phyloP scores from a whole-genome alignment of 2,797 vertebrate genomes.

The Melanotaenia trifasciata region DNA sequence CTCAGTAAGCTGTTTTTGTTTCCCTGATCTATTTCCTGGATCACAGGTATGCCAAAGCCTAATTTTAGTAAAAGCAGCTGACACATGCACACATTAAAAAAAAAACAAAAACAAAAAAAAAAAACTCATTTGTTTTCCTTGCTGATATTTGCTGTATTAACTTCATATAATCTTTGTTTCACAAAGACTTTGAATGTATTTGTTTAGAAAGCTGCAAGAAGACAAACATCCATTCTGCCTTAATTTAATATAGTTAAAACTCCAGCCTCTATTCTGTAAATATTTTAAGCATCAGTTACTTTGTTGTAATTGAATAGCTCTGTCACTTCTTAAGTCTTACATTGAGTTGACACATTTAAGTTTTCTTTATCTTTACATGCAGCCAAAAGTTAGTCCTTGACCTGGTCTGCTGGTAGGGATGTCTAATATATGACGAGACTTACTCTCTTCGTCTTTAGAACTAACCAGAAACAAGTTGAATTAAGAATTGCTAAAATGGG shows the following conservation, averaged over 20 bases:
- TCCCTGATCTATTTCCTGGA: slow-evolving; percentile 46
- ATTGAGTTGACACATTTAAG: not conserved
- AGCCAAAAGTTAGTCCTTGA: not conserved
- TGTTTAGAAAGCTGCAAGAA: not conserved
- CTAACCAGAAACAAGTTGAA: not conserved
- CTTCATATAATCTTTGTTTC: not conserved
- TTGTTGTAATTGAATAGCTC: slow-evolving; percentile 1
- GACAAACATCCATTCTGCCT: not conserved
- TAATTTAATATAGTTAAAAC: not conserved
- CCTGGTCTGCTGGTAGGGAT: slow-evolving; percentile 5
- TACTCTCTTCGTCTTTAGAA: not conserved
- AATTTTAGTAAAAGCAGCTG: not conserved
- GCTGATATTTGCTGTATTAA: slow-evolving; percentile 27
- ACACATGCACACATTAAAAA: not conserved
- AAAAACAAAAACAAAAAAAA: not conserved
- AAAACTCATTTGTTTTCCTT: slow-evolving; percentile 4
- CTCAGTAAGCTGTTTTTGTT: slow-evolving; percentile 8
- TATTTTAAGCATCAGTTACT: slow-evolving; percentile 1
- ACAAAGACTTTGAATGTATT: not conserved
- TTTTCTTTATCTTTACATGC: not conserved
- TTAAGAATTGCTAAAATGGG: no score
- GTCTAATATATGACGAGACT: not conserved
- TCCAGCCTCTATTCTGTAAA: not conserved
- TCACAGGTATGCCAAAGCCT: slow-evolving; percentile 9
- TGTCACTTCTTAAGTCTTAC: not conserved